A percentile compares a stretch with the other conserved stretches of the same genome.
phyloP scores from a whole-genome alignment of 2,113 vertebrate genomes.

The Phalacrocorax pelagicus region DNA sequence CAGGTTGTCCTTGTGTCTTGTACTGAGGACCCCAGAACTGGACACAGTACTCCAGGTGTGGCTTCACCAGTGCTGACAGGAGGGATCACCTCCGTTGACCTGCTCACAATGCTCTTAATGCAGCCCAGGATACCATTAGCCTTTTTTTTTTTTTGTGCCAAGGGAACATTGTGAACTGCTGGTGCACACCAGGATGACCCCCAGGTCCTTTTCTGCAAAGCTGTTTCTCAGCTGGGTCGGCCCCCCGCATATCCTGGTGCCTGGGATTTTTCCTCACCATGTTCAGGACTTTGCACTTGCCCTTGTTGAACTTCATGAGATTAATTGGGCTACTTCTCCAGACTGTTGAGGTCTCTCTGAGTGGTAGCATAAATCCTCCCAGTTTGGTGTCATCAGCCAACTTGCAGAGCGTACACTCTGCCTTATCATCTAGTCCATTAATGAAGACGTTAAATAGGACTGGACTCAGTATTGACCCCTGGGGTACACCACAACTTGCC shows the following conservation, averaged over 20 bases:
- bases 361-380: neutral
- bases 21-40: neutral
- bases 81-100: neutral
- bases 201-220: neutral
- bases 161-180: too few species aligned
- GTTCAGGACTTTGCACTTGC: neutral
- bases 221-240: neutral
- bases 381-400: neutral
- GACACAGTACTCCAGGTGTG: neutral
- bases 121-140: neutral
- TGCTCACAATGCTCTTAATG: neutral
- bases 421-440: neutral
- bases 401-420: neutral
- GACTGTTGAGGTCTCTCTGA: neutral
- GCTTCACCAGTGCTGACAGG: neutral
- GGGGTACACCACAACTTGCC: neutral
- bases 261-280: neutral
- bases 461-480: neutral
- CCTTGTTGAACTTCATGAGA: neutral
- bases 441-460: neutral
- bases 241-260: neutral
- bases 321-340: neutral
- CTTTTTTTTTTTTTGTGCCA: neutral
- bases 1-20: neutral
- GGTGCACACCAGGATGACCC: too few species aligned